Percentiles rank a stretch among this genome's conserved stretches.
Evolutionary conservation across 2,797 vertebrate genomes (phyloP).

Genomic region (Notolepis coatsorum): DNA sequence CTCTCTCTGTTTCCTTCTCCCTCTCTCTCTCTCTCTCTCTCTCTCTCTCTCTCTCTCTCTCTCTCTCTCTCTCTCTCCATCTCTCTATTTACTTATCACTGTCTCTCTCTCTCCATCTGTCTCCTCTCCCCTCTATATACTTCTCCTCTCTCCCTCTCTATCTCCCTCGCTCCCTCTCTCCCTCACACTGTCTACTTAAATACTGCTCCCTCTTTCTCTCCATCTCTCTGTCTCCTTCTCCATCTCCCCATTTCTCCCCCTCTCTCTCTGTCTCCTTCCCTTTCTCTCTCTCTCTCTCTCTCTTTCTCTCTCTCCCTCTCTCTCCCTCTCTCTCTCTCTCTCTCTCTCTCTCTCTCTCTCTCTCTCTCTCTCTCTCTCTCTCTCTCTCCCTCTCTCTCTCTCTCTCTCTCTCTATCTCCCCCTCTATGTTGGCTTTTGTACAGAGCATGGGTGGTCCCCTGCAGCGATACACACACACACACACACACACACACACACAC

Average conservation of each 20-base stretch:
- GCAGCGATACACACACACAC: conserved; percentile 43
- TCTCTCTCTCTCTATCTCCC: not conserved
- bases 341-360: conserved; percentile 11
- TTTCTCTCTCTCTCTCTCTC: conserved; percentile 1
- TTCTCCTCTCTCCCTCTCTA: not conserved
- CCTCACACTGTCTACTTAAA: too few relatives aligned
- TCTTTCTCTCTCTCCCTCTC: too few relatives aligned
- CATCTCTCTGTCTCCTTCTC: not conserved
- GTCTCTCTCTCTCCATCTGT: not conserved
- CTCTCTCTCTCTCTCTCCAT: conserved; percentile 10
- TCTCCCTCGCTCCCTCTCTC: not conserved
- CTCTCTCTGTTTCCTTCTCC: conserved; percentile 10
- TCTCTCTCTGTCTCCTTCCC: conserved; percentile 25
- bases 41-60: not conserved
- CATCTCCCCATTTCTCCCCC: too few relatives aligned
- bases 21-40: too few relatives aligned
- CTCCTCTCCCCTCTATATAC: too few relatives aligned
- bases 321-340: not conserved
- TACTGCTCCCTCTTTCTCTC: not conserved
- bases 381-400: not conserved
- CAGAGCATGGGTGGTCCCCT: conserved; percentile 70
- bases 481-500: too few relatives aligned
- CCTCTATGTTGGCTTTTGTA: conserved; percentile 48
- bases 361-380: not conserved
- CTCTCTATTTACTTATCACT: conserved; percentile 3